Evolutionary conservation across 2,888 invertebrate species (phyloP), one percentile per base, ranked within the genome.

Genomic region (Enoplolaimus lenunculus): DNA sequence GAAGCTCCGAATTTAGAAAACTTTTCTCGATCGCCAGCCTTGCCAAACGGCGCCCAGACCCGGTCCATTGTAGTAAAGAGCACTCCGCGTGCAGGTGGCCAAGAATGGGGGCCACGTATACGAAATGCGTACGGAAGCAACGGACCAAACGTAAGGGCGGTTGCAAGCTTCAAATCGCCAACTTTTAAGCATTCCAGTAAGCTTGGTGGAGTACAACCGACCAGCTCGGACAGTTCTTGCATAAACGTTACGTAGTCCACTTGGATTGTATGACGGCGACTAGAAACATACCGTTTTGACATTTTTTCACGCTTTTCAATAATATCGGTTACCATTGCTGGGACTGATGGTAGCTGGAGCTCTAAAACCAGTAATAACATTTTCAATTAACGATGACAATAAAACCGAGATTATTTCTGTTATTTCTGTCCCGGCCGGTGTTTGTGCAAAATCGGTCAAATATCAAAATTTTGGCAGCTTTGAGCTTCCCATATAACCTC

Each of bases 81-180:
- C 28, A 83, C 81, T 1, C 81, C 73, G 66, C 82, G 75, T 0
- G 84, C 84, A 1, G 81, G 82, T 1, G 73, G 66, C 83, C 83
- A 83, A n/a, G 75, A 70, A 60, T 81, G 77, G 2, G 81, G 81
- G 0, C 83, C 84, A 34, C 74, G 72, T 1, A 82, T 74, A 26
- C 82, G 76, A 71, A 78, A 82, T 71, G 80, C 80, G 73, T 80
- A 81, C 0, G 81, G 77, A 2, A 79, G 76, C 65, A 75, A 76
- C 0, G 81, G 78, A 0, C 80, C 81, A 70, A 79, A 79, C 28
- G 78, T 70, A 26, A 80, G 74, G 1, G 73, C 72, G 35, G 75
- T 72, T 0, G 79, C 79, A 68, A 80, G 73, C 0, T 59, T 1
- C 0, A 76, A 76, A 68, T 78, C 78, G 33, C 74, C 70, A 3